Base-by-base conservation (phyloP, 2,113 vertebrate species). In the Pelmatolapia mariae region DNA sequence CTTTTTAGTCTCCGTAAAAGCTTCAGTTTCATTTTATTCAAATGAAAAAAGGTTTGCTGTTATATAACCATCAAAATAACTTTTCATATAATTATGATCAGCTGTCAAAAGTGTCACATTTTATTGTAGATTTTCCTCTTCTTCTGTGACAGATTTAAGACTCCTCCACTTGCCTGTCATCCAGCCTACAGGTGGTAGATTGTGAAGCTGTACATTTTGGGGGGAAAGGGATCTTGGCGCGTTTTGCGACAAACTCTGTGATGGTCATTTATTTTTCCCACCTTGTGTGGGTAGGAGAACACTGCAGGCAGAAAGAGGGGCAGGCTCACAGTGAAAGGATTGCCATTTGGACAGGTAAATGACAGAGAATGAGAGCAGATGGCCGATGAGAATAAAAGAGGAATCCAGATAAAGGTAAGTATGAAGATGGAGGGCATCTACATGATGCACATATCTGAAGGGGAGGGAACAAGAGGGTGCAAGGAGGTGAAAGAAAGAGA, bases 341-440 rank as follows among this genome's bases (percentile, higher is more conserved):
- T 89, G 87, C 87, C 82, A 88, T 94, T 92, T 87, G 83, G 90
- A 90, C 89, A 89, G 89, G 89, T 89, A 92, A 89, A 95, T 91
- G 89, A 93, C 79, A 92, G 89, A 38, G 19, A 89, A 71, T 5
- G 53, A 81, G 80, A 61, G 78, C 59, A 87, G 59, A 82, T 45
- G 73, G 78, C 7, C 1, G 56, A 85, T 29, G 84, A 73, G 81
- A 61, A 80, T 59, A 56, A 87, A 89, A 86, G 89, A 86, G 81
- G 89, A 88, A 33, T 83, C 81, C 66, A 92, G 90, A 91, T 81
- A 79, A 87, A 87, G 61, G 83, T 63, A 89, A 89, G 80, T 84
- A 84, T 47, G 59, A 54, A 80, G 89, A 93, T 89, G 89, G 90
- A 91, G 82, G 86, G 81, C 85, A 61, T 89, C 43, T 59, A 81